phyloP scores from a whole-genome alignment of 2,797 vertebrate genomes.

The Urocyon cinereoargenteus region DNA sequence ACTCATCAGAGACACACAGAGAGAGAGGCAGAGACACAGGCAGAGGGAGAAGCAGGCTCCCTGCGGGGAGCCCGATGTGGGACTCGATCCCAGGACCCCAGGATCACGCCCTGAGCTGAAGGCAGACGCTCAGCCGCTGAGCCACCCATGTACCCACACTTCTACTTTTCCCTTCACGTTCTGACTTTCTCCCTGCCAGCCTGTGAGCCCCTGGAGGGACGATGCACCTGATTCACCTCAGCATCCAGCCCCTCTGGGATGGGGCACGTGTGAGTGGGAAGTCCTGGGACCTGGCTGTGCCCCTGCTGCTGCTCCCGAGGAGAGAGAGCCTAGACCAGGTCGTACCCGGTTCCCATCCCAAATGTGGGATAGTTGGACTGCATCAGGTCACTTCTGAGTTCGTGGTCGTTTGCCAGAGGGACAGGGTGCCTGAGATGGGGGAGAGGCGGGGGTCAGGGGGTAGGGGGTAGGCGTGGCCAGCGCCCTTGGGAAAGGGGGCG shows the following conservation, averaged over 20 bases:
- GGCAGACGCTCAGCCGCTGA: no score
- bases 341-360: background rate
- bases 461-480: no score
- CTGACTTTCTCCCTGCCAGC: background rate
- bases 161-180: no score
- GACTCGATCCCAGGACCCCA: no score
- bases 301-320: background rate
- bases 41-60: no score
- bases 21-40: no score
- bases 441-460: background rate
- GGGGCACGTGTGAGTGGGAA: background rate
- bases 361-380: background rate
- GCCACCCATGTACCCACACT: no score
- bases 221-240: background rate
- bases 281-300: background rate
- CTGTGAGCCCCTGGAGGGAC: background rate
- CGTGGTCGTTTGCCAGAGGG: no score
- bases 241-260: background rate
- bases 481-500: accelerated
- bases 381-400: background rate
- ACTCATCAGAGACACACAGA: no score
- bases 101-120: no score
- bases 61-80: no score
- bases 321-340: background rate
- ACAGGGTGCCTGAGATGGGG: background rate